A percentile compares a stretch with the other conserved stretches of the same genome.
Conservation (phyloP, 2,797 vertebrate species). For the Euthynnus affinis region DNA sequence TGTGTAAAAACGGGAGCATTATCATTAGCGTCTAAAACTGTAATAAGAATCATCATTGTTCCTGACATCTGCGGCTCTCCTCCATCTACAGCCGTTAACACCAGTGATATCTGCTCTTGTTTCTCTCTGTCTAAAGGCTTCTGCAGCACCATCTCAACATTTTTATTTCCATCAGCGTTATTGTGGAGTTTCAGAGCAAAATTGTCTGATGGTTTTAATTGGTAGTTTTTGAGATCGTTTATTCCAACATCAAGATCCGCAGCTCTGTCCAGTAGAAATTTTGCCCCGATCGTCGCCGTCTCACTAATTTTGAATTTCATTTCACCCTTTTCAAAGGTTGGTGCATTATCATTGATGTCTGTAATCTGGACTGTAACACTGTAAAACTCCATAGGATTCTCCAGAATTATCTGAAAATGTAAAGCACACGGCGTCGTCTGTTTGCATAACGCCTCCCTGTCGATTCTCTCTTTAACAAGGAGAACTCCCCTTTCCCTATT, state of each 20-base stretch:
- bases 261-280: constrained; percentile 81
- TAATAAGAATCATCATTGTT: constrained; percentile 73
- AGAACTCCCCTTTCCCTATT: constrained; percentile 88
- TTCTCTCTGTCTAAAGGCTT: constrained; percentile 81
- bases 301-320: constrained; percentile 82
- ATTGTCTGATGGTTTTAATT: constrained; percentile 67
- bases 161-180: constrained; percentile 58
- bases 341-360: constrained; percentile 77
- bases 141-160: constrained; percentile 79
- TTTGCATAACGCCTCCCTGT: constrained; percentile 89
- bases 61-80: constrained; percentile 77
- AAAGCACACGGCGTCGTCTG: constrained; percentile 84
- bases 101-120: constrained; percentile 59
- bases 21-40: constrained; percentile 76
- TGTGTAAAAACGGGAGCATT: constrained; percentile 78
- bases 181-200: constrained; percentile 67
- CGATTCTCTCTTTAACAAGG: constrained; percentile 88
- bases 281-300: constrained; percentile 61
- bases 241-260: constrained; percentile 83
- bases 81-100: constrained; percentile 79
- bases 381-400: constrained; percentile 90
- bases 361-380: constrained; percentile 82
- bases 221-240: constrained; percentile 73
- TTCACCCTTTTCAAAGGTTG: constrained; percentile 71
- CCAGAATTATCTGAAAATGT: constrained; percentile 89